phyloP scores from a whole-genome alignment of 2,888 invertebrate genomes.

The Chymomyza fuscimana region DNA sequence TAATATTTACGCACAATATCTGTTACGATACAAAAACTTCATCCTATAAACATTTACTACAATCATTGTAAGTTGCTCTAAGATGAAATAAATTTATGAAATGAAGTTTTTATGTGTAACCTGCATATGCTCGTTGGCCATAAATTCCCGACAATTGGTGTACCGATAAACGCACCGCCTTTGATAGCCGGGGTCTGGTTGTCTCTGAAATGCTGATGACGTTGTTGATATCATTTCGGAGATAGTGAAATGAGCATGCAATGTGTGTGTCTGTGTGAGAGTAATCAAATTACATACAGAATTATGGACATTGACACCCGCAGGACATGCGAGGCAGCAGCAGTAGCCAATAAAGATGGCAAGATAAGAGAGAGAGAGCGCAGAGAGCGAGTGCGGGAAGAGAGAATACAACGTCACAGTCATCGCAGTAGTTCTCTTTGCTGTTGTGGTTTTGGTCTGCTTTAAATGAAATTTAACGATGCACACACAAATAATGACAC shows the following conservation, averaged over 20 bases:
- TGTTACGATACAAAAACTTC: no score
- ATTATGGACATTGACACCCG: slow-evolving; percentile 67
- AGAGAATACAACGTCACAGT: background rate
- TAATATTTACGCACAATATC: background rate
- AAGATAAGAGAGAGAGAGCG: slow-evolving; percentile 51
- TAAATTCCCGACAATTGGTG: background rate
- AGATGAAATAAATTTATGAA: background rate
- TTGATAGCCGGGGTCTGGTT: background rate
- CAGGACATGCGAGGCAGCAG: slow-evolving; percentile 36
- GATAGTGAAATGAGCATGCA: slow-evolving; percentile 29
- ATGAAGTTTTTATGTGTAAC: background rate
- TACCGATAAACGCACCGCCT: background rate
- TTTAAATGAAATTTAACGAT: slow-evolving; percentile 74
- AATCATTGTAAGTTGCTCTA: background rate
- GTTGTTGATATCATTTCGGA: slow-evolving; percentile 33
- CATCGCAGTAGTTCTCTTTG: background rate
- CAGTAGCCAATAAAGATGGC: slow-evolving; percentile 63
- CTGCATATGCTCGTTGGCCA: slow-evolving; percentile 2
- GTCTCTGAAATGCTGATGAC: slow-evolving; percentile 28
- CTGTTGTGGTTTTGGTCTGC: slow-evolving; percentile 34
- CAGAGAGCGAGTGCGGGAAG: slow-evolving; percentile 36
- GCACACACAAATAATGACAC: slow-evolving; percentile 67
- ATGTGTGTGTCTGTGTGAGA: background rate
- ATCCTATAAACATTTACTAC: no score
- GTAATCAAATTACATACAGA: slow-evolving; percentile 62